Evolutionary conservation across 2,888 invertebrate genomes (phyloP), one percentile per base, ranked within the genome.

Genomic region (Cosmia trapezina): DNA sequence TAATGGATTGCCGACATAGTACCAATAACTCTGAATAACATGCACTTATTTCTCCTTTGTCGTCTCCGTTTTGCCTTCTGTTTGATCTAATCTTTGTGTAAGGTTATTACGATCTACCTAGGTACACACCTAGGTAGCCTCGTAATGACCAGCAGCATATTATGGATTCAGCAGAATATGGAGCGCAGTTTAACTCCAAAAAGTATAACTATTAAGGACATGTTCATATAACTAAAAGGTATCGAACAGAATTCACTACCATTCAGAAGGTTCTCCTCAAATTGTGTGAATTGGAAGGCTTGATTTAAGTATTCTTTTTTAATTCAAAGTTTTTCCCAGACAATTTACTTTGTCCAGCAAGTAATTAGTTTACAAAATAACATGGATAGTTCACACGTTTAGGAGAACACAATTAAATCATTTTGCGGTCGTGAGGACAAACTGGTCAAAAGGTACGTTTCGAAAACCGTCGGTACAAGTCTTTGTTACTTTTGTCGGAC

Each of bases 361-460:
- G 70, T 76, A 83, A 85, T 83, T 80, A 85, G 80, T 76, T 80
- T 79, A 74, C 65, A 73, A 78, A 84, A 76, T 72, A 70, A 65
- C 41, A 56, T 66, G 76, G 66, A 80, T 71, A 65, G 70, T 74
- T 80, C 76, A 70, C 84, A 76, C 83, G 76, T 69, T 77, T 79
- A 78, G 41, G 41, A 71, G 81, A 70, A 73, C 74, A 85, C 71
- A 87, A 85, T 85, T 75, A 73, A 73, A 70, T 80, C 75, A 83
- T 80, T 75, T 77, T 70, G 78, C 68, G 78, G 86, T 81, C 84
- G 63, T 81, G 57, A 72, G 69, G 65, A 68, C 72, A 53, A 37
- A 78, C 70, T 64, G 63, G 70, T 86, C 64, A 70, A 80, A 76
- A 65, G 51, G 63, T 64, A 60, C 33, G 47, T 80, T 74, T 65